Conservation (phyloP, 1,140 invertebrate species). For the Drosophila setifemur region DNA sequence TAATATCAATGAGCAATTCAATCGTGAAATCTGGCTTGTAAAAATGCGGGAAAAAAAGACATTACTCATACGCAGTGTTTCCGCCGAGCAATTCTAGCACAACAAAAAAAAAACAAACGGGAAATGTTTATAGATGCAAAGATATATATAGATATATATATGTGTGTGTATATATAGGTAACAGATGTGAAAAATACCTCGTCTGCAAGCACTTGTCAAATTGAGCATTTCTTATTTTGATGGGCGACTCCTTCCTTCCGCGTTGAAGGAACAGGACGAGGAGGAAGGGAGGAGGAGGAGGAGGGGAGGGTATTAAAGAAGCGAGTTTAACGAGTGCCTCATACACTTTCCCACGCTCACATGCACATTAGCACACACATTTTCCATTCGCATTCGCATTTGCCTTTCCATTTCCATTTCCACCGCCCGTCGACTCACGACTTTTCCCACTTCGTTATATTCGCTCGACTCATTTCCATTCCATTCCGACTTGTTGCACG, state of each 20-base stretch:
- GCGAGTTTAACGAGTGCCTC: conserved; percentile 36
- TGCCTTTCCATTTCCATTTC: neutral
- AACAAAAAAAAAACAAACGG: neutral
- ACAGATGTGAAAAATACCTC: neutral
- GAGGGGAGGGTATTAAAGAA: conserved; percentile 56
- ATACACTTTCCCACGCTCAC: neutral
- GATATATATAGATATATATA: neutral
- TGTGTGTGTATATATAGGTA: neutral
- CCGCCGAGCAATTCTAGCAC: neutral
- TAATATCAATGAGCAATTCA: no score
- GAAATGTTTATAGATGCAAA: no score
- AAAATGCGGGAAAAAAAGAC: conserved; percentile 6
- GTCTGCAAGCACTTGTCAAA: neutral
- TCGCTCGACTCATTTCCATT: conserved; percentile 12
- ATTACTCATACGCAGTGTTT: conserved; percentile 3
- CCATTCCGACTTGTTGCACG: conserved; percentile 46
- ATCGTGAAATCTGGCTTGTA: no score
- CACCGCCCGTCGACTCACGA: neutral
- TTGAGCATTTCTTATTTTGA: neutral
- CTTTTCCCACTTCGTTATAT: conserved; percentile 1
- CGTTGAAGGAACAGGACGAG: no score
- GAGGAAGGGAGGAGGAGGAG: no score
- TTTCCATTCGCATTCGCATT: conserved; percentile 26
- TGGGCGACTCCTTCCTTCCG: no score
- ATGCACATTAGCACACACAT: conserved; percentile 31